Percentiles rank a stretch among this genome's conserved stretches.
Conservation (phyloP, 2,113 vertebrate genomes). For the Myrmecophaga tridactyla region DNA sequence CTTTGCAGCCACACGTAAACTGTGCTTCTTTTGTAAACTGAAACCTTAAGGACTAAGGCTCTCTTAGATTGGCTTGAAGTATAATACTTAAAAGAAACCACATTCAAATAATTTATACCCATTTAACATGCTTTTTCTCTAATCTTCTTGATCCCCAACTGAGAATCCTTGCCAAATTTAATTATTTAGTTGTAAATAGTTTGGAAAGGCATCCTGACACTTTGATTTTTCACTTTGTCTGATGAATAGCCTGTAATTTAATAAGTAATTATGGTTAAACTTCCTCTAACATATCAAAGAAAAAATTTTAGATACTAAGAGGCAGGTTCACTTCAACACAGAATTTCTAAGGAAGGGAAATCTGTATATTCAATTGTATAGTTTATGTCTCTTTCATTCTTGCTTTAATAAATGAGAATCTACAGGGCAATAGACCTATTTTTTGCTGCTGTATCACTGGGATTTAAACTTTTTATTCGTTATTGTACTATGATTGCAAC, state of each 20-base stretch:
- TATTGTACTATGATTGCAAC: not conserved
- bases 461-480: constrained; percentile 44
- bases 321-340: constrained; percentile 12
- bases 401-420: constrained; percentile 52
- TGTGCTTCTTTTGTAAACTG: not conserved
- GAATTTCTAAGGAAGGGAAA: constrained; percentile 54
- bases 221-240: not conserved
- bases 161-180: constrained; percentile 23
- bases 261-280: constrained; percentile 38
- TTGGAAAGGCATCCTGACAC: constrained; percentile 29
- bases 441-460: not conserved
- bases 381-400: constrained; percentile 33
- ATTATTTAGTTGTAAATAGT: constrained; percentile 47
- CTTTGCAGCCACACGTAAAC: not conserved
- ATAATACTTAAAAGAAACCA: not conserved
- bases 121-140: not conserved
- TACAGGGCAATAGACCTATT: not conserved
- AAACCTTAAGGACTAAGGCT: not conserved
- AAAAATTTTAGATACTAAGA: constrained; percentile 8
- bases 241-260: constrained; percentile 51
- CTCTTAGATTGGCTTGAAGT: not conserved
- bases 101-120: not conserved
- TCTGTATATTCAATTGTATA: not conserved
- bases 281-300: constrained; percentile 21
- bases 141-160: not conserved